These are phyloP conservation scores for Lanistes nyassanus DNA, from an alignment of 1,140 invertebrate genomes.

Conservation along the genomic window DNA sequence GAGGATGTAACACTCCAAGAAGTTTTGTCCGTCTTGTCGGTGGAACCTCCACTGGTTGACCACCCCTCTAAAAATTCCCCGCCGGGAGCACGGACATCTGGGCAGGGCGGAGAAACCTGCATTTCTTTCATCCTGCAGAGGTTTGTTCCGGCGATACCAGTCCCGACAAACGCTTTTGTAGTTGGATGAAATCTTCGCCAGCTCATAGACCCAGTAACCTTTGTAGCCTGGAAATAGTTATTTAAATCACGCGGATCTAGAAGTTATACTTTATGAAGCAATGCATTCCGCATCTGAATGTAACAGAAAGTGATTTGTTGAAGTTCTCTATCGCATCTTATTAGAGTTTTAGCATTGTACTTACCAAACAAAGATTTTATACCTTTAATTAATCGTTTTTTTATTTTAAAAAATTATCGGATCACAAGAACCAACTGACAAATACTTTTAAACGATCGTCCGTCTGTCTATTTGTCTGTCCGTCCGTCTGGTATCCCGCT, in stretches of 20 bases:
- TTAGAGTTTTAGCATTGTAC: too few species aligned
- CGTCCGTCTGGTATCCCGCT: too few species aligned
- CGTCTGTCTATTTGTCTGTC: too few species aligned
- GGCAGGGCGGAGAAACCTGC: background rate
- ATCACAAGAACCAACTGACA: too few species aligned
- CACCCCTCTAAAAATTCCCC: background rate
- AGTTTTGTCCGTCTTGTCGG: background rate
- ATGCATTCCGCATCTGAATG: too few species aligned
- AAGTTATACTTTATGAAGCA: background rate
- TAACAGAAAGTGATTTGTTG: background rate
- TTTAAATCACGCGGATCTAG: too few species aligned
- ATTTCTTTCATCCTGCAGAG: background rate
- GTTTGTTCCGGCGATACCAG: background rate
- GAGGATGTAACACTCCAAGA: background rate
- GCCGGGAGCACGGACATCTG: background rate
- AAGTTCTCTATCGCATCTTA: background rate
- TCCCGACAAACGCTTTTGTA: background rate
- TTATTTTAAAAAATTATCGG: too few species aligned
- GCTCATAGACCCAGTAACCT: background rate
- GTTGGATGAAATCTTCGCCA: background rate
- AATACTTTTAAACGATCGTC: too few species aligned
- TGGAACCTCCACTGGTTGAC: background rate
- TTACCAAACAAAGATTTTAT: too few species aligned
- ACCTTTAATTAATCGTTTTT: too few species aligned
- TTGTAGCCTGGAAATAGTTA: background rate